Base-by-base conservation (phyloP, 1,140 invertebrate species). In the Drosophila trapezifrons region DNA sequence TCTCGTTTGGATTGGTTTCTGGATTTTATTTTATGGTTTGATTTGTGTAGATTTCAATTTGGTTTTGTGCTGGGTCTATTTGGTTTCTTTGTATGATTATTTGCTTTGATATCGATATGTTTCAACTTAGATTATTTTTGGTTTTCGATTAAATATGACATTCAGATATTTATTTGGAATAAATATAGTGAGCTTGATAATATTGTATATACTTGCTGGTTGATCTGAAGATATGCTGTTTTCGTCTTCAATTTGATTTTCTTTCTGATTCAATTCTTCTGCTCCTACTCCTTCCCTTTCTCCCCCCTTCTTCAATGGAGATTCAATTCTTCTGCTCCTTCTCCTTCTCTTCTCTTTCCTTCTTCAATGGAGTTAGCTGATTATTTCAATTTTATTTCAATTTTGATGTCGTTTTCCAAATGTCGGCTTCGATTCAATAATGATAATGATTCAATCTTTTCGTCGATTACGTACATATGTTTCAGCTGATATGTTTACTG, bases 401-500 rank as follows among this genome's bases (percentile, higher is more conserved):
- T 47, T 64, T 32, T 8, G 59, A 38, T 5, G 1, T 32, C 10
- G 45, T n/a, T 65, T 49, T 64, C 20, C 38, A 62, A 45, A 17
- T 22, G 2, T 20, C 7, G 13, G 7, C 13, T 13, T 8, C 13
- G 13, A 20, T n/a, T n/a, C n/a, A n/a, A n/a, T n/a, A n/a, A n/a
- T 52, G 9, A 29, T 22, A 42, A n/a, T n/a, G 47, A 29, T 29
- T 29, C 13, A 20, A 57, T 62, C 25, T 12, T 15, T 10, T 29
- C 32, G 45, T 22, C 35, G 7, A 12, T 40, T 25, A 42, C 20
- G 59, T 25, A 35, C 38, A 51, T 69, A 52, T 66, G 46, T 54
- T 54, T 66, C 20, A 52, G 46, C 15, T 52, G 65, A 69, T 69
- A 69, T 69, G 65, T 54, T 18, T 42, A 45, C 65, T 69, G 38